Evolutionary conservation across 2,888 invertebrate species (phyloP).

Genomic region (Uropetala carovei): DNA sequence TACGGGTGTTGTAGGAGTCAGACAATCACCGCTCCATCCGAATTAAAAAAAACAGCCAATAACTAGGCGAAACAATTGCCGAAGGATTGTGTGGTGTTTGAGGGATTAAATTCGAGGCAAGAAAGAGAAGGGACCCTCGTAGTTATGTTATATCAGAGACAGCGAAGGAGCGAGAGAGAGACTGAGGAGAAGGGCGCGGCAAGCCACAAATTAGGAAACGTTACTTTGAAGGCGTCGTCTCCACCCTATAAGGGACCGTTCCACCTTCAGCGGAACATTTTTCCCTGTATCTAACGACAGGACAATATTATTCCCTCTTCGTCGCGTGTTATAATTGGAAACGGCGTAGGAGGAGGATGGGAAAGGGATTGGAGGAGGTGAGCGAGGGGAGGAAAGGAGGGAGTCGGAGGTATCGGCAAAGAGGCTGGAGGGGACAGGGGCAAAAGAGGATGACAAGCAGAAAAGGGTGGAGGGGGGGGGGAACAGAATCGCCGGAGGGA

Average conservation of each 20-base stretch:
- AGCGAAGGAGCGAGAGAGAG: too few species aligned
- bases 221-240: background rate
- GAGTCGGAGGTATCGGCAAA: too few species aligned
- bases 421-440: too few species aligned
- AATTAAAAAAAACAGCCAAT: background rate
- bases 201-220: background rate
- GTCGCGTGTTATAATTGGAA: background rate
- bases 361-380: background rate
- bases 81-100: background rate
- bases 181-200: background rate
- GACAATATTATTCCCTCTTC: background rate
- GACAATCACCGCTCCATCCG: too few species aligned
- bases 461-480: too few species aligned
- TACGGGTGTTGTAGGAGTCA: too few species aligned
- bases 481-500: too few species aligned
- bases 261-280: too few species aligned
- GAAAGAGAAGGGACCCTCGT: background rate
- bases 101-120: conserved; percentile 19
- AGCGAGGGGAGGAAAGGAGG: too few species aligned
- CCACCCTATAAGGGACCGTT: too few species aligned
- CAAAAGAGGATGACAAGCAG: too few species aligned
- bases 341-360: background rate
- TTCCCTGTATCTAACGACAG: background rate
- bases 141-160: too few species aligned
- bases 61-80: conserved; percentile 17